Conservation (phyloP, 2,113 vertebrate genomes). For the Tyto alba region DNA sequence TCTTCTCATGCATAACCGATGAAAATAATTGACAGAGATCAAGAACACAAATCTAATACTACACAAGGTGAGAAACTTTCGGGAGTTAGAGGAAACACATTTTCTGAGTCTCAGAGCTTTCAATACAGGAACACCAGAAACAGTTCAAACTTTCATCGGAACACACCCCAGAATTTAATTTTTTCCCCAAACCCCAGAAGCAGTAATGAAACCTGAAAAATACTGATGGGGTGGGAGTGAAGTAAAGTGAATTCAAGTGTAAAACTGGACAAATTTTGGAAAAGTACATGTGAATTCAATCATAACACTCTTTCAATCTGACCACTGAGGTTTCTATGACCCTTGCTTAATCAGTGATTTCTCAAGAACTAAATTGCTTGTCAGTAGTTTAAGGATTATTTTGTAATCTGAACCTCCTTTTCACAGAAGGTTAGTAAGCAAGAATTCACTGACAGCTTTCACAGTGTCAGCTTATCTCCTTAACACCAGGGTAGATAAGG, state of each 20-base stretch:
- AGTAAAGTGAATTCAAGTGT: not conserved
- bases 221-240: not conserved
- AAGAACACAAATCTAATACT: constrained; percentile 25
- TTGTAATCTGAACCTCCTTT: not conserved
- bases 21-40: constrained; percentile 14
- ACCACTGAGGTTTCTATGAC: not conserved
- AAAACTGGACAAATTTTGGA: not conserved
- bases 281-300: not conserved
- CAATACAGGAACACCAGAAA: not conserved
- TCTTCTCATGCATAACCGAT: not conserved
- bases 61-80: not conserved
- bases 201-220: not conserved
- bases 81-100: not conserved
- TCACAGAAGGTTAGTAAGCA: not conserved
- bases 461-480: not conserved
- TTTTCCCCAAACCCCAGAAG: not conserved
- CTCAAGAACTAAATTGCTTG: constrained; percentile 9
- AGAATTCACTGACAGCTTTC: not conserved
- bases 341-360: constrained; percentile 3
- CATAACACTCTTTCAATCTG: not conserved
- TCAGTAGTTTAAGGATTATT: not conserved
- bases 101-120: not conserved
- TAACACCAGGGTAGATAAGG: not conserved
- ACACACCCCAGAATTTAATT: not conserved
- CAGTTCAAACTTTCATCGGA: not conserved